phyloP scores from a whole-genome alignment of 2,113 vertebrate genomes.

The Charina bottae region DNA sequence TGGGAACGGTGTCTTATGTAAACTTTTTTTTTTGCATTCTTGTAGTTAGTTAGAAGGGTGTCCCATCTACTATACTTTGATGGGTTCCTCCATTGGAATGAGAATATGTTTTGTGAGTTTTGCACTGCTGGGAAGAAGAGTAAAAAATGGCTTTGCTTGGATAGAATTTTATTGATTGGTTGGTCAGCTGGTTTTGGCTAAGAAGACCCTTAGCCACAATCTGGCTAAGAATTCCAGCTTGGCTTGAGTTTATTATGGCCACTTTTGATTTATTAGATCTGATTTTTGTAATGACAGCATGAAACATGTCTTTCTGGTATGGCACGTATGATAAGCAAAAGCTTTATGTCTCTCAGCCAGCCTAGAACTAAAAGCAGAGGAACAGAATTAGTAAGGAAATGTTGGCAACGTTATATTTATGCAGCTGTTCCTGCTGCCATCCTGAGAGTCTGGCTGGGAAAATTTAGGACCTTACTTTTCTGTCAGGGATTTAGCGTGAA shows the following conservation, averaged over 20 bases:
- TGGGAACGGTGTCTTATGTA: not conserved
- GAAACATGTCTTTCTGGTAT: not conserved
- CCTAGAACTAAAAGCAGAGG: not conserved
- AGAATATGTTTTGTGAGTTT: constrained; percentile 10
- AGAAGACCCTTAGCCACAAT: not conserved
- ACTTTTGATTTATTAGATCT: not conserved
- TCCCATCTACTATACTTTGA: not conserved
- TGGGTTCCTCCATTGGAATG: not conserved
- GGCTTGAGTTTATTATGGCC: not conserved
- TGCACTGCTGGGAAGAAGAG: not conserved
- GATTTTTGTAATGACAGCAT: not conserved
- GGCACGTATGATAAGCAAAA: too few species aligned
- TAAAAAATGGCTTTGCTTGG: not conserved
- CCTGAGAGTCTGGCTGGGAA: not conserved
- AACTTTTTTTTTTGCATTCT: not conserved
- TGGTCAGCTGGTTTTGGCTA: not conserved
- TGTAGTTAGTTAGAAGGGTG: not conserved
- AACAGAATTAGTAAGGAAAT: not conserved
- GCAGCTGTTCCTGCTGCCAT: not conserved
- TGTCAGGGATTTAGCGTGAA: not conserved
- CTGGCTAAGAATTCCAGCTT: not conserved
- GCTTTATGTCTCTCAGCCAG: not conserved
- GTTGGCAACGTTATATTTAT: not conserved
- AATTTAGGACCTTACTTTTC: not conserved
- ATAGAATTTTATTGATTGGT: not conserved